Evolutionary conservation across 1,140 invertebrate species (phyloP).

Genomic region (Drosophila malerkotliana): DNA sequence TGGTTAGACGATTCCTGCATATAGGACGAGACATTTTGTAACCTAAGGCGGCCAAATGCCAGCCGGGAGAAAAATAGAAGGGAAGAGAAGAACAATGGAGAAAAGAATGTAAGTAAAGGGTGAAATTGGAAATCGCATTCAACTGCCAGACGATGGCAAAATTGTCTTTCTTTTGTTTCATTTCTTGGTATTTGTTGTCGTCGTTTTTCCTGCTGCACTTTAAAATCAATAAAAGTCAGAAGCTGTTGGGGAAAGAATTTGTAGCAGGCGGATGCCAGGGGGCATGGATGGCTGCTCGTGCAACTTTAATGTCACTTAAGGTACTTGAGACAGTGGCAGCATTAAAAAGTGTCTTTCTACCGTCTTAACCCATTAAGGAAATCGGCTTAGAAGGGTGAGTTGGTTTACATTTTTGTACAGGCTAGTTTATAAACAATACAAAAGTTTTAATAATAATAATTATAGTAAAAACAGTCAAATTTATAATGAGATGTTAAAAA

Average conservation of each 20-base stretch:
- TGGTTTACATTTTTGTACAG: neutral
- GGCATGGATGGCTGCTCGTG: conserved; percentile 29
- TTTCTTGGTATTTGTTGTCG: neutral
- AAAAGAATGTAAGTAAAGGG: conserved; percentile 30
- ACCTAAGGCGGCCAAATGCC: conserved; percentile 85
- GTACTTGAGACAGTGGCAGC: conserved; percentile 55
- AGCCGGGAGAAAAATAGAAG: conserved; percentile 3
- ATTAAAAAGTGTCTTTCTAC: neutral
- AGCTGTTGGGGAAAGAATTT: conserved; percentile 12
- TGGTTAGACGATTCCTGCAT: conserved; percentile 90
- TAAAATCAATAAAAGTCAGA: conserved; percentile 65
- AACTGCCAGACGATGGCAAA: conserved; percentile 30
- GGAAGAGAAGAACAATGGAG: conserved; percentile 19
- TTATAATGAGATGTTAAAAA: too few species aligned
- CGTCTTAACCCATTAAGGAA: neutral
- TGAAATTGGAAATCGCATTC: conserved; percentile 48
- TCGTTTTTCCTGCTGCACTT: conserved; percentile 47
- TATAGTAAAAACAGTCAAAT: too few species aligned
- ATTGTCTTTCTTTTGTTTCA: conserved; percentile 17
- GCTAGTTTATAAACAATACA: neutral
- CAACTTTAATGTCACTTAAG: conserved; percentile 70
- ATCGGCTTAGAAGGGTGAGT: neutral
- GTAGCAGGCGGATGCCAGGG: too few species aligned
- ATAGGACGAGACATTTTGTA: conserved; percentile 92
- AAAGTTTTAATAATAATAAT: too few species aligned